Conservation (phyloP, 2,888 invertebrate genomes). For the Pseudolycoriella hygida region DNA sequence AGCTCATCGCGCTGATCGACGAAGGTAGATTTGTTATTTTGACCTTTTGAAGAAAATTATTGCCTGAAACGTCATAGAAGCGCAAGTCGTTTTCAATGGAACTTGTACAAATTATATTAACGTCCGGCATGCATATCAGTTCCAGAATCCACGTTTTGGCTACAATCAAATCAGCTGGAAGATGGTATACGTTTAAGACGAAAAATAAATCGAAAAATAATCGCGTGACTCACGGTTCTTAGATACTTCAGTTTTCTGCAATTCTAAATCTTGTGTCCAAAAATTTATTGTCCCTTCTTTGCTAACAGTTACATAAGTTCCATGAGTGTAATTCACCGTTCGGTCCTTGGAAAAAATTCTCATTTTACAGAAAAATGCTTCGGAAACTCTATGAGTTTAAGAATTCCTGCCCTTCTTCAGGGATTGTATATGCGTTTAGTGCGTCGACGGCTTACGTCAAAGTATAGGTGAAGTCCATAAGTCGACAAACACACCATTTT, state of each 20-base stretch:
- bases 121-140: slow-evolving; percentile 54
- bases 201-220: neutral
- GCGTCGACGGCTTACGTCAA: too few species aligned
- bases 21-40: slow-evolving; percentile 40
- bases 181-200: neutral
- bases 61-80: slow-evolving; percentile 62
- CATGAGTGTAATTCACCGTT: slow-evolving; percentile 38
- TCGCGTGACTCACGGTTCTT: slow-evolving; percentile 32
- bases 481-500: too few species aligned
- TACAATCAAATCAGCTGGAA: slow-evolving; percentile 37
- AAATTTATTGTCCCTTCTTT: slow-evolving; percentile 61
- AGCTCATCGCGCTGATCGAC: slow-evolving; percentile 22
- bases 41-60: slow-evolving; percentile 52
- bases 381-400: slow-evolving; percentile 3
- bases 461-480: too few species aligned
- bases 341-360: slow-evolving; percentile 28
- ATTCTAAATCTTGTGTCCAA: slow-evolving; percentile 56
- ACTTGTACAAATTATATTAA: slow-evolving; percentile 56
- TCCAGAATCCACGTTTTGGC: slow-evolving; percentile 57
- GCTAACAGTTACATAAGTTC: slow-evolving; percentile 56
- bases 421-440: too few species aligned
- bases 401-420: too few species aligned
- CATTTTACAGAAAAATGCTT: neutral
- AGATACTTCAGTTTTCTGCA: slow-evolving; percentile 42
- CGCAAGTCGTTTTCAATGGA: slow-evolving; percentile 61